Conservation (phyloP, 2,113 vertebrate genomes). For the Dolichotis patagonum region DNA sequence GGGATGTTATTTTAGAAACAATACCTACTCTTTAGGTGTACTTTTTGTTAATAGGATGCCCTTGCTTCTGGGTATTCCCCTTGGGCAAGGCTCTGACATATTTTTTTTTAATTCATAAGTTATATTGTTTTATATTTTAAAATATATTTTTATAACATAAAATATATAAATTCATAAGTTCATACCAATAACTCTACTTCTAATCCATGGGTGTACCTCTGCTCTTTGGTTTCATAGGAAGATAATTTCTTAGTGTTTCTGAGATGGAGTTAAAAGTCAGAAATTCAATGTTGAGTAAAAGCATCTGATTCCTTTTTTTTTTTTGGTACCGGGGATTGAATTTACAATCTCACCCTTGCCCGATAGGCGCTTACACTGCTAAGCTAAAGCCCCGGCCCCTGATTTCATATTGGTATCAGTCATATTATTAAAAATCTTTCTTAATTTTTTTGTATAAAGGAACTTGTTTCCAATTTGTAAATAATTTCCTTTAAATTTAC, state of each 20-base stretch:
- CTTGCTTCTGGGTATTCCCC: background rate
- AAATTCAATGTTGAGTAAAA: background rate
- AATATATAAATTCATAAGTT: background rate
- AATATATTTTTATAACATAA: no score
- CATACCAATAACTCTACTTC: background rate
- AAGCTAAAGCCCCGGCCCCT: no score
- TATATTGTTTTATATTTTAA: no score
- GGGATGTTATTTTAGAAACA: background rate
- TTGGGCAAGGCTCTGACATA: background rate
- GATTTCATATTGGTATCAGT: background rate
- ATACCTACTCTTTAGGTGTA: background rate
- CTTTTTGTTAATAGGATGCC: background rate
- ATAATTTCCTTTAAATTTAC: background rate
- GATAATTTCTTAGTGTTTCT: background rate
- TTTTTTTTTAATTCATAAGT: background rate
- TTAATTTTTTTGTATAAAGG: background rate
- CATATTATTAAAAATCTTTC: slow-evolving; percentile 2
- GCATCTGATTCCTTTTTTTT: background rate
- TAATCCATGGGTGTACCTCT: background rate
- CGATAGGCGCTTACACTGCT: no score
- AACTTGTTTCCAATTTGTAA: background rate
- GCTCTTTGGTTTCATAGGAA: background rate
- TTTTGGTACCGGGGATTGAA: no score
- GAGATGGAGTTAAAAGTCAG: background rate
- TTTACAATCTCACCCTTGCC: no score